Evolutionary conservation across 2,888 invertebrate species (phyloP), one percentile per base, ranked within the genome.

Genomic region (Andricus curvator): DNA sequence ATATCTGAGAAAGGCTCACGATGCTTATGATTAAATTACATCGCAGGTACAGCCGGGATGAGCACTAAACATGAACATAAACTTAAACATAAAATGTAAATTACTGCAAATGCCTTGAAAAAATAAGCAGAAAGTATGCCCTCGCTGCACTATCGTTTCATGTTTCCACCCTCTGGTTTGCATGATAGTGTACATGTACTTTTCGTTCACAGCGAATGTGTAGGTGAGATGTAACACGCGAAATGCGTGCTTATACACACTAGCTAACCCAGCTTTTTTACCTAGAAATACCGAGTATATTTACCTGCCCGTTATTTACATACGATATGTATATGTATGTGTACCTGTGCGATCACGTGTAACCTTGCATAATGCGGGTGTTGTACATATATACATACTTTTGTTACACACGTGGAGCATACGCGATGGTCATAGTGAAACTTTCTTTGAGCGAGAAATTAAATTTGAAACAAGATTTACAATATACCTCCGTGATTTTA

Each of bases 221-320:
- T 68, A 48, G 44, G 25, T 48, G 48, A 68, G 13, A 68, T 68
- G 17, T 48, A 44, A 68, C 48, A 48, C 20, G 48, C 22, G 48
- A 48, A 22, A 25, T 48, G 48, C 25, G 29, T 48, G 66, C 78
- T 51, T 80, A 65, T 66, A 56, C 64, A 64, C 77, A 67, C 68
- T 25, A 62, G 62, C 77, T n/a, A 20, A 70, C 29, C 11, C 25
- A 51, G 48, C 44, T 70, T 51, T 70, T 70, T 70, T 51, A 25
- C 25, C 25, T 9, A 8, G 48, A 48, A 70, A 70, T 48, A 70
- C 29, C 15, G 20, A 70, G 48, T 41, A 11, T 70, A 67, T 81
- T 83, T 83, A 82, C 77, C 65, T 81, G 62, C 70, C 33, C 60
- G 48, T 70, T 81, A 84, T 85, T 85, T 85, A 84, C 85, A 83